Conservation (phyloP, 2,113 vertebrate genomes). For the Vombatus ursinus region DNA sequence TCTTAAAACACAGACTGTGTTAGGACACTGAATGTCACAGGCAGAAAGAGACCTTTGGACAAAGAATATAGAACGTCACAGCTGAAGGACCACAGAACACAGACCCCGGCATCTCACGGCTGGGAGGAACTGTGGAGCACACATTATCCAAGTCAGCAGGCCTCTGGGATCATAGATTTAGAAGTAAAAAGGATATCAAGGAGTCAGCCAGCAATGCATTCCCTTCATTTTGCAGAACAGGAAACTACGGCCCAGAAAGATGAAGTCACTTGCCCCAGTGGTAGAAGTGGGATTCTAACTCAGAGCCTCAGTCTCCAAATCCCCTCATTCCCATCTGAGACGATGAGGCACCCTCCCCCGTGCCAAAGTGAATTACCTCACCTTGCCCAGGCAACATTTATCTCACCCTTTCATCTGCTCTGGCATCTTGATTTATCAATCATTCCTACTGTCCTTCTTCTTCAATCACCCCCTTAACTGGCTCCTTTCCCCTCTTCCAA, state of each 20-base stretch:
- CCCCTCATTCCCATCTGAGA: neutral
- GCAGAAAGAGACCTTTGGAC: too few relatives aligned
- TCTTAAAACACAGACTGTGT: neutral
- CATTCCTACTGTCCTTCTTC: neutral
- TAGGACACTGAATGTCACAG: neutral
- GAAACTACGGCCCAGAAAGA: neutral
- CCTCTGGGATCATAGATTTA: neutral
- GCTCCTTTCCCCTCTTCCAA: neutral
- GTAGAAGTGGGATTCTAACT: neutral
- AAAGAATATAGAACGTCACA: neutral
- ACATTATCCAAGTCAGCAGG: neutral
- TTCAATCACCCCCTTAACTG: neutral
- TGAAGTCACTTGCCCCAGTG: neutral
- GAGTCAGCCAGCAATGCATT: neutral
- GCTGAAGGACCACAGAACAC: neutral
- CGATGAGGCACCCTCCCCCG: neutral
- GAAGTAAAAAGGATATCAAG: neutral
- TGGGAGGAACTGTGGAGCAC: too few relatives aligned
- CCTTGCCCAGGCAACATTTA: neutral
- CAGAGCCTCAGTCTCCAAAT: neutral
- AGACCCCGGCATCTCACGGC: too few relatives aligned
- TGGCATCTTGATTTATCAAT: neutral
- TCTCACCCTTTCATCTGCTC: neutral
- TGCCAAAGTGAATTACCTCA: neutral
- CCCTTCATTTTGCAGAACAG: neutral